A percentile compares a stretch with the other conserved stretches of the same genome.
Evolutionary conservation across 2,888 invertebrate genomes (phyloP).

Genomic region (Camponotus fellah): DNA sequence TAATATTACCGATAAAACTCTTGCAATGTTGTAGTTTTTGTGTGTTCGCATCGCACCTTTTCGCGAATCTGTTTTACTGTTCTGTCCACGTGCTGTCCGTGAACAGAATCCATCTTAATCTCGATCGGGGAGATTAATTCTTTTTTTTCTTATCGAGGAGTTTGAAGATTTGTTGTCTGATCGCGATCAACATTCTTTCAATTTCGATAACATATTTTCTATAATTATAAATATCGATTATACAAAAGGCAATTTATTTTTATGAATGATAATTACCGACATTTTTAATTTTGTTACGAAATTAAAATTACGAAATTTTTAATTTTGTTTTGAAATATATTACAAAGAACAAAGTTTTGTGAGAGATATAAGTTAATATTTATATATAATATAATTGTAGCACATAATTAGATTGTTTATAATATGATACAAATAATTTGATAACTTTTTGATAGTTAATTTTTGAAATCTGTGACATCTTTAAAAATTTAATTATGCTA

Average conservation of each 20-base stretch:
- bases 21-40: slow-evolving; percentile 15
- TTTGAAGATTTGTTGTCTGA: slow-evolving; percentile 37
- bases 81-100: slow-evolving; percentile 16
- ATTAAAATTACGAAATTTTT: neutral
- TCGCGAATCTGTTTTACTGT: slow-evolving; percentile 6
- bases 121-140: slow-evolving; percentile 18
- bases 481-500: neutral
- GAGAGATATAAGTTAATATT: neutral
- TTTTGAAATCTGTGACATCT: neutral
- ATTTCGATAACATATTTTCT: neutral
- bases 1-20: slow-evolving; percentile 42
- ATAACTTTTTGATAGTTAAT: neutral
- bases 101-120: slow-evolving; percentile 19
- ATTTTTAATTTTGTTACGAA: neutral
- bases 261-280: neutral
- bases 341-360: neutral
- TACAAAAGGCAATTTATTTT: neutral
- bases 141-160: slow-evolving; percentile 1
- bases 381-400: neutral
- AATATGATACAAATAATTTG: neutral
- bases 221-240: neutral
- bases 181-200: slow-evolving; percentile 2
- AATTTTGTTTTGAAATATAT: slow-evolving; percentile 5
- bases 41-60: slow-evolving; percentile 17
- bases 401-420: neutral